Base-by-base conservation (phyloP, 2,888 invertebrate genomes). In the Auanema sp. region DNA sequence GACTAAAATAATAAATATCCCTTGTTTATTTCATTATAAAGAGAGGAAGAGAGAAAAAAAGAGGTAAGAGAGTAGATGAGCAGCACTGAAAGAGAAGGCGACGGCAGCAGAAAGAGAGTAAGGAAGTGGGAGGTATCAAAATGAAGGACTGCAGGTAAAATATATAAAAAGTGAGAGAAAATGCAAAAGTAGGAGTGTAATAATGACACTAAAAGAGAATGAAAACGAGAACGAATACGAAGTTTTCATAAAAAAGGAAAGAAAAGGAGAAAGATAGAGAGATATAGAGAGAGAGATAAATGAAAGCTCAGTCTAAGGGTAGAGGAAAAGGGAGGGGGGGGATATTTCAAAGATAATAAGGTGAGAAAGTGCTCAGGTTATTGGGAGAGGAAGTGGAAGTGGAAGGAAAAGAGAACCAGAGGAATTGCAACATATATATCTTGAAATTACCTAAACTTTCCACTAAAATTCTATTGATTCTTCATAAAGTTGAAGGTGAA, bases 371-470 rank as follows among this genome's bases (percentile, higher is more conserved):
- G 47, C 16, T 16, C 16, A 10, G 24, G 52, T 23, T 21, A 52
- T 21, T 10, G 52, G 5, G 52, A 52, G 52, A 52, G 52, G 23
- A 25, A 52, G 5, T 18, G 52, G 24, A 25, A 52, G n/a, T n/a
- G 52, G 24, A 52, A 47, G 47, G 18, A 18, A 47, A 47, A 47
- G 49, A 47, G 49, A 47, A 47, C 49, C 49, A 47, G 49, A 47
- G 21, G 49, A 47, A 47, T 21, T 47, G 49, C 49, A 21, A 47
- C 21, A 47, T 18, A 47, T 18, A 47, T 47, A 16, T 21, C 49
- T 47, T 11, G 21, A 21, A 47, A 47, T 47, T 47, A 21, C 8
- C 49, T 47, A 33, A 33, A 33, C 3, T 33, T 33, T 33, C 33
- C 33, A 33, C 33, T 33, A 33, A 33, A n/a, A 33, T 33, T 33